Evolutionary conservation across 1,140 invertebrate genomes (phyloP), one percentile per base, ranked within the genome.

Genomic region (Danaus melanippus): DNA sequence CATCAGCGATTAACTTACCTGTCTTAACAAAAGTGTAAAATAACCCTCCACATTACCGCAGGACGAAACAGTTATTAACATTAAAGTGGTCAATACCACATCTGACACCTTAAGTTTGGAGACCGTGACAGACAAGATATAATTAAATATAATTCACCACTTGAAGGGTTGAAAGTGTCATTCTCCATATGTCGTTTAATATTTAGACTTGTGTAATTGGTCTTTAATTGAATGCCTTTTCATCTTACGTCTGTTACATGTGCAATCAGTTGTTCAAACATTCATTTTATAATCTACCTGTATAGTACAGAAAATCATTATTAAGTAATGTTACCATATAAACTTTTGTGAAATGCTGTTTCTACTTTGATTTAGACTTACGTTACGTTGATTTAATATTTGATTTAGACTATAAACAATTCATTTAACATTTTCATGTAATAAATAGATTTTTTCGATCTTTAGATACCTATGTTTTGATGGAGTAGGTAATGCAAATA

Each of bases 61-160:
- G 62, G 53, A 42, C 39, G 64, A 63, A 56, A 58, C 63, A 60
- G 56, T 74, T 64, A 77, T 75, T 75, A 76, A 65, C 61, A 71
- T 74, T 70, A 62, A 71, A 80, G 79, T 76, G 82, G 79, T 82
- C 79, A 82, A 68, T 65, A 60, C 75, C 63, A 62, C 79, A 83
- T 76, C 78, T 77, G 81, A 80, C 79, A 82, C 82, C 77, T 77
- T 56, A 48, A 52, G 58, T 60, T 63, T 62, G 58, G 71, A 65
- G 54, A 79, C 78, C 82, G 77, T 85, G 82, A 84, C 71, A 53
- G 50, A 74, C 60, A 76, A 73, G 60, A 50, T 58, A 55, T 74
- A 79, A 86, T 84, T 84, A 83, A 67, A 77, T 71, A 63, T 68
- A 74, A 80, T 80, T 79, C 78, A 63, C 69, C 68, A 78, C 76